phyloP scores from a whole-genome alignment of 92 coral and sea anemone genomes.

The Pocillopora grandis region DNA sequence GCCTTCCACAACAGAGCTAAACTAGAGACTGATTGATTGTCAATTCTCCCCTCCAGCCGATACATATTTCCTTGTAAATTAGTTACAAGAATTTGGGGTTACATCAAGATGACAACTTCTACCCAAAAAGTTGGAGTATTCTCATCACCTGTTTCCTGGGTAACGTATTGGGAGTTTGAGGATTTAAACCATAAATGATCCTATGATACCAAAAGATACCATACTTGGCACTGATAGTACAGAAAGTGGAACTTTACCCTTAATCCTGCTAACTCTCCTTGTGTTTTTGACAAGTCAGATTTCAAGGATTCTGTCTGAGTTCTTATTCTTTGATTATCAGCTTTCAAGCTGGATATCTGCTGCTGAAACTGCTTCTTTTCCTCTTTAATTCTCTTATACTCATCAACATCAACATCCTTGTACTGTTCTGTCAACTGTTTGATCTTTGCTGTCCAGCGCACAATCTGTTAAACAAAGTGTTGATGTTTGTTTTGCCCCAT shows the following conservation, averaged over 20 bases:
- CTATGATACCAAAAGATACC: not conserved
- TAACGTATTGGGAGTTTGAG: too few species aligned
- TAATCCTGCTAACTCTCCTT: slow-evolving; percentile 71
- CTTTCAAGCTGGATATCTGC: slow-evolving; percentile 72
- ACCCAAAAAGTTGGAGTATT: too few species aligned
- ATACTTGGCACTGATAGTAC: not conserved
- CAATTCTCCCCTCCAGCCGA: too few species aligned
- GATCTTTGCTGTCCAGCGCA: slow-evolving; percentile 87
- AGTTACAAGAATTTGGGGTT: too few species aligned
- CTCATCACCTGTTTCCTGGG: too few species aligned
- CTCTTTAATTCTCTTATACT: slow-evolving; percentile 85
- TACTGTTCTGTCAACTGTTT: slow-evolving; percentile 91
- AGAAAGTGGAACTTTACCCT: slow-evolving; percentile 40
- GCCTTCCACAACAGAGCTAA: too few species aligned
- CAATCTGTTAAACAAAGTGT: slow-evolving; percentile 54
- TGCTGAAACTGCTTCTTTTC: slow-evolving; percentile 88
- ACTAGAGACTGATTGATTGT: too few species aligned
- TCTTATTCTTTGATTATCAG: slow-evolving; percentile 80
- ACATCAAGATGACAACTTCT: too few species aligned
- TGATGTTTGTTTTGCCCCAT: too few species aligned
- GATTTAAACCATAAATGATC: too few species aligned
- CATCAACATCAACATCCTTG: slow-evolving; percentile 89
- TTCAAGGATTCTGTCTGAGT: slow-evolving; percentile 70
- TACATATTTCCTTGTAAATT: too few species aligned
- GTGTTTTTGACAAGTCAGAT: slow-evolving; percentile 66